Conservation (phyloP, 1,140 invertebrate species). For the Drosophila oshimai region DNA sequence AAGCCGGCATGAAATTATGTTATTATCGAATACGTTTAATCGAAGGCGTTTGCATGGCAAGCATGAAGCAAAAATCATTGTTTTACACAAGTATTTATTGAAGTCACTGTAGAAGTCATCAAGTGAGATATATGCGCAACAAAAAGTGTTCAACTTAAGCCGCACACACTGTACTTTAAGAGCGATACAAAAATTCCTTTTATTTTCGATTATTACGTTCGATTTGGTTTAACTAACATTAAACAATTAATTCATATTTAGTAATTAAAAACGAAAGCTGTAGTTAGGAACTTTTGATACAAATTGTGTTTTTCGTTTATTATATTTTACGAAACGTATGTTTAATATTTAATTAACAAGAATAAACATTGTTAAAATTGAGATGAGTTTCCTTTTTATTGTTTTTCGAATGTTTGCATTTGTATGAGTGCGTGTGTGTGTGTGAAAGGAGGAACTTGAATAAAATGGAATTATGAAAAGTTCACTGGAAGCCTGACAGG, state of each 20-base stretch:
- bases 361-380: conserved; percentile 27
- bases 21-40: conserved; percentile 35
- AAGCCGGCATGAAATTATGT: conserved; percentile 29
- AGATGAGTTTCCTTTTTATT: background rate
- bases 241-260: conserved; percentile 5
- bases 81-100: conserved; percentile 12
- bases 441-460: background rate
- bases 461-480: background rate
- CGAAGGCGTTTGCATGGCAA: conserved; percentile 27
- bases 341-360: conserved; percentile 33
- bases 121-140: conserved; percentile 5
- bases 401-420: conserved; percentile 2
- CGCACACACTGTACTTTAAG: conserved; percentile 50
- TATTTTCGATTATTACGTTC: background rate
- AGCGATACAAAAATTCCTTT: conserved; percentile 18
- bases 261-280: background rate
- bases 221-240: background rate
- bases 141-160: conserved; percentile 33
- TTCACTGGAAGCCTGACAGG: conserved; percentile 5
- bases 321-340: conserved; percentile 14
- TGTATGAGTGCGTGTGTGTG: background rate
- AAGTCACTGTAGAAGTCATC: conserved; percentile 32
- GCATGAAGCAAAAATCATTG: conserved; percentile 11
- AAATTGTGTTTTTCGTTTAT: conserved; percentile 8
- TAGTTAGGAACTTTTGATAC: conserved; percentile 36